A percentile compares a stretch with the other conserved stretches of the same genome.
phyloP scores from a whole-genome alignment of 2,113 vertebrate genomes.

The Atherinomorus stipes region DNA sequence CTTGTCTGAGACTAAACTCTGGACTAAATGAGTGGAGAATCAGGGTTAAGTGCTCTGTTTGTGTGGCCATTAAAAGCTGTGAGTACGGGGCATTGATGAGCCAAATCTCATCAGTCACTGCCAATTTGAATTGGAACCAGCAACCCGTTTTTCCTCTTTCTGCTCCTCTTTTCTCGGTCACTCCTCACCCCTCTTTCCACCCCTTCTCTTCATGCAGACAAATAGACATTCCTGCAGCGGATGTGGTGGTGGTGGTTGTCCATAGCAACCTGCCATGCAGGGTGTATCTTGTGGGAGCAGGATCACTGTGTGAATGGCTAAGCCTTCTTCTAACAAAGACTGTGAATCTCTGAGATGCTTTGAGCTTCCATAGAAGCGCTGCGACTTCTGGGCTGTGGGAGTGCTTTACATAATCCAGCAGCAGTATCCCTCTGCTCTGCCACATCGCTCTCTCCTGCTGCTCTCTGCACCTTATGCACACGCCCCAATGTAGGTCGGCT shows the following conservation, averaged over 20 bases:
- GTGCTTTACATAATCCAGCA: constrained; percentile 81
- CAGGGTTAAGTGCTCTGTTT: constrained; percentile 77
- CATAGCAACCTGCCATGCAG: constrained; percentile 77
- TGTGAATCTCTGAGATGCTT: constrained; percentile 74
- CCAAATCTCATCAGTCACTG: constrained; percentile 71
- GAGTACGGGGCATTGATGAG: constrained; percentile 39
- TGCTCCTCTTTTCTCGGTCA: constrained; percentile 40
- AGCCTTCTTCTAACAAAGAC: constrained; percentile 77
- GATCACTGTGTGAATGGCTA: constrained; percentile 75
- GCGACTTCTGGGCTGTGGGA: constrained; percentile 78
- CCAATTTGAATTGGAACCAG: constrained; percentile 73
- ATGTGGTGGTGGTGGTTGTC: constrained; percentile 74
- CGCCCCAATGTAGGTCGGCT: constrained; percentile 62
- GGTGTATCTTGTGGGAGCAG: constrained; percentile 79
- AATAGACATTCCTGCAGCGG: constrained; percentile 76
- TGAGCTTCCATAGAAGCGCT: constrained; percentile 68
- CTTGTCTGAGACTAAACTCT: constrained; percentile 54
- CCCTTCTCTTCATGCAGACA: constrained; percentile 64
- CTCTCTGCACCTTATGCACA: constrained; percentile 59
- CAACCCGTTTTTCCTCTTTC: constrained; percentile 41
- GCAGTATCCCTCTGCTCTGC: constrained; percentile 66
- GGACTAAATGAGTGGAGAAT: constrained; percentile 64
- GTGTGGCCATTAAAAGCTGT: constrained; percentile 66
- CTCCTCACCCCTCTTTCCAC: constrained; percentile 54
- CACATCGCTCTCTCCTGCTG: constrained; percentile 60